Base-by-base conservation (phyloP, 2,797 vertebrate species). In the Podargus strigoides region DNA sequence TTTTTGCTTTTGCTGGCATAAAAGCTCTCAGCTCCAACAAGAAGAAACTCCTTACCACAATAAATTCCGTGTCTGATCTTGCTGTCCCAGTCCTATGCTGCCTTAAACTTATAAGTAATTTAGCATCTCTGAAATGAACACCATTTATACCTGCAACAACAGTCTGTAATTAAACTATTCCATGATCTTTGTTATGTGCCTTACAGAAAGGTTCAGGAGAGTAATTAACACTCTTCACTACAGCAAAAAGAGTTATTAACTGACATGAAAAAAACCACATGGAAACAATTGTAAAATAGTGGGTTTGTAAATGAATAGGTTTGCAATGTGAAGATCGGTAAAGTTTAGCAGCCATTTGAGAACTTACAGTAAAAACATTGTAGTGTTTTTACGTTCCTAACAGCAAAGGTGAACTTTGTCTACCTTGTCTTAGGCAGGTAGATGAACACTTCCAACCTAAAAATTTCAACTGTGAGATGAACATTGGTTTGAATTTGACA, bases 141-240 rank as follows among this genome's bases (percentile, higher is more conserved):
- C 9, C 59, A 53, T 49, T 69, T 85, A 66, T 62, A 81, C 12
- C 20, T 44, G 53, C 74, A 79, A 47, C 55, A 90, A 62, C 7
- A 12, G 27, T 67, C 68, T 73, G 9, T 69, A 92, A 96, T 94
- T 78, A 85, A 86, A 67, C 85, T 90, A 72, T 74, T 95, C 47
- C 70, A 21, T 6, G 6, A 87, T 83, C 68, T 89, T 68, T 62
- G 73, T 69, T 70, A 32, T 62, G 15, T 80, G 58, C 41, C 66
- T 80, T 73, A 36, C 70, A 85, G 75, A 91, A 86, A 41, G 8
- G 22, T 81, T 94, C 62, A 52, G 20, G 42, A 81, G 47, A 59
- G 56, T 75, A 70, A 87, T 63, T 87, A 63, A 64, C 53, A 32
- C 46, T 75, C 12, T 60, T 59, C 68, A 81, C 22, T 30, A 79